These are phyloP conservation scores for Paramisgurnus dabryanus DNA, from an alignment of 2,113 vertebrate genomes.

Conservation along the genomic window DNA sequence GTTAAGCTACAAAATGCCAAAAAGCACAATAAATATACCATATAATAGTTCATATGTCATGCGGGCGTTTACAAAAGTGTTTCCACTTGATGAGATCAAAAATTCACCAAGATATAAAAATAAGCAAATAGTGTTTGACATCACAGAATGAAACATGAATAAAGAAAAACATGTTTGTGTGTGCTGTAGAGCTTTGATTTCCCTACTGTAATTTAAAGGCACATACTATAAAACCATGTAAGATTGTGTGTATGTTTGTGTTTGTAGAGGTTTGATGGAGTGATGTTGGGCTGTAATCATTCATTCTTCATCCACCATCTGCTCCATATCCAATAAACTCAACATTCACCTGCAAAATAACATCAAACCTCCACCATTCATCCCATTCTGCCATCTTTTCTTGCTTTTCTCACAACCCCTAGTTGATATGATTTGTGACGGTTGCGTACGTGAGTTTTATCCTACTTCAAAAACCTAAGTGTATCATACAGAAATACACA, in stretches of 20 bases:
- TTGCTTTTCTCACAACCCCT: no score
- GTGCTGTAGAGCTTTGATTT: not conserved
- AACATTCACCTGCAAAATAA: not conserved
- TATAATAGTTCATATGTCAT: no score
- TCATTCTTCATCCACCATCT: not conserved
- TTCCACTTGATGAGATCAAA: no score
- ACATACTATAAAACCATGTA: not conserved
- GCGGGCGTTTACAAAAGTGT: no score
- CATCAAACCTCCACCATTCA: not conserved
- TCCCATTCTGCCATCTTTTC: no score
- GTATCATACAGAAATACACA: no score
- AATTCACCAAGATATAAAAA: no score
- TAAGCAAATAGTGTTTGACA: not conserved
- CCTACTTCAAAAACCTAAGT: no score
- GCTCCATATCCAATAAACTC: not conserved
- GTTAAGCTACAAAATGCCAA: no score
- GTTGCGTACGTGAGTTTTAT: no score
- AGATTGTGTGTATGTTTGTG: slow-evolving; percentile 4
- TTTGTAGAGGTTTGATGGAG: not conserved
- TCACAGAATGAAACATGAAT: not conserved
- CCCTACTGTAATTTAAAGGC: not conserved
- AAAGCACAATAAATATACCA: no score
- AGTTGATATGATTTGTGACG: no score
- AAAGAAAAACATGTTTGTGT: not conserved
- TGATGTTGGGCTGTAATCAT: not conserved